Evolutionary conservation across 1,140 invertebrate genomes (phyloP).

Genomic region (Drosophila jambulina): DNA sequence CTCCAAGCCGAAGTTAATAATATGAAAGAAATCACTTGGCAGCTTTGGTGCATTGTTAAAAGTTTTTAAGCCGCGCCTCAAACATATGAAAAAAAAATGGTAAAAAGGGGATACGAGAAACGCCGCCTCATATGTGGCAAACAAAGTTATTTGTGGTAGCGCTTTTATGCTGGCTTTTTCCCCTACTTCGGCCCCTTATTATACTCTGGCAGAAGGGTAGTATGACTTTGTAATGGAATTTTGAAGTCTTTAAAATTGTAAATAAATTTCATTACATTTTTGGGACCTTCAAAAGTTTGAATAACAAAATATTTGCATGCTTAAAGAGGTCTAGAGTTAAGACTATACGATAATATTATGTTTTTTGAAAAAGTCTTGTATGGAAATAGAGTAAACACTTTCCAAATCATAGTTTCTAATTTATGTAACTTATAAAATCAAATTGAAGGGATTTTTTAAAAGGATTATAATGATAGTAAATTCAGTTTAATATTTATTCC

Average conservation of each 20-base stretch:
- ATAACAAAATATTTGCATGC: no score
- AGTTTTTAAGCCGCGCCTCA: constrained; percentile 83
- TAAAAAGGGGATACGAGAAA: constrained; percentile 9
- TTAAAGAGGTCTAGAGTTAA: background rate
- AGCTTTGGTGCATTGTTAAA: constrained; percentile 83
- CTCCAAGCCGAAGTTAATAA: constrained; percentile 78
- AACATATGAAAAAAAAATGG: constrained; percentile 48
- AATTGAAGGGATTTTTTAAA: no score
- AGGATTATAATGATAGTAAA: no score
- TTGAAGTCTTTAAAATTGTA: background rate
- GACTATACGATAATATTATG: background rate
- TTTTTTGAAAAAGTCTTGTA: background rate
- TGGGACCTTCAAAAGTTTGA: background rate
- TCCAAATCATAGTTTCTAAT: background rate
- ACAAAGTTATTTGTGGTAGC: constrained; percentile 82
- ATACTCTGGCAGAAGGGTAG: background rate
- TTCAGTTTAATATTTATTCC: no score
- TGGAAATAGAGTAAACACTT: background rate
- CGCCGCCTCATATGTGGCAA: constrained; percentile 67
- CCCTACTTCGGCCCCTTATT: background rate
- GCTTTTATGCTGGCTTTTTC: constrained; percentile 66
- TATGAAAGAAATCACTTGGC: constrained; percentile 84
- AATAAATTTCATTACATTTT: background rate
- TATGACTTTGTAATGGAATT: background rate
- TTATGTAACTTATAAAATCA: no score